phyloP scores from a whole-genome alignment of 2,888 invertebrate species.

The Branchellion lobata region DNA sequence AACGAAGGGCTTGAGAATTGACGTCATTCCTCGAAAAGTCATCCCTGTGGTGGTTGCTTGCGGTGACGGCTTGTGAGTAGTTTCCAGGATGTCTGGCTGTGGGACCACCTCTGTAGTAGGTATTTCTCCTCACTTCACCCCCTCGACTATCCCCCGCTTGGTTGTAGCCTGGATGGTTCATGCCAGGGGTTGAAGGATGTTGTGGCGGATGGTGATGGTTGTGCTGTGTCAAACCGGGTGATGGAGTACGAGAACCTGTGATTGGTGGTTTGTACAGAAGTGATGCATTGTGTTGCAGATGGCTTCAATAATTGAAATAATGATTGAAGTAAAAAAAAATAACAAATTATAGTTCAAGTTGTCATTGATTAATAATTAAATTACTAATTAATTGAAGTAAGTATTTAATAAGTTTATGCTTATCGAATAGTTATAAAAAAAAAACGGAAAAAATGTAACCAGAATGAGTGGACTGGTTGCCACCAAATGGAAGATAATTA shows the following conservation, averaged over 20 bases:
- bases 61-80: background rate
- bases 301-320: too few species aligned
- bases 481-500: constrained; percentile 18
- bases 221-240: background rate
- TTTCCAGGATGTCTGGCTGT: background rate
- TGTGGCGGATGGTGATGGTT: background rate
- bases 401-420: too few species aligned
- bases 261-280: too few species aligned
- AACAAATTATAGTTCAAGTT: too few species aligned
- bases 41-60: background rate
- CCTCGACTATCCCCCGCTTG: background rate
- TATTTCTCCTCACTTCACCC: background rate
- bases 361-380: too few species aligned
- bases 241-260: background rate
- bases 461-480: constrained; percentile 35
- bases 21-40: background rate
- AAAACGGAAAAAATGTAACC: background rate
- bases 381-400: too few species aligned
- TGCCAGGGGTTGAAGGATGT: background rate
- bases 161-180: background rate
- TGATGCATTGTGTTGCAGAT: too few species aligned
- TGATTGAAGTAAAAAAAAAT: too few species aligned
- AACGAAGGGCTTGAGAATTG: too few species aligned
- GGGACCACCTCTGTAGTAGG: background rate
- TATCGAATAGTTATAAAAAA: background rate